A percentile compares a stretch with the other conserved stretches of the same genome.
Conservation (phyloP, 1,140 invertebrate species). For the Fopius arisanus region DNA sequence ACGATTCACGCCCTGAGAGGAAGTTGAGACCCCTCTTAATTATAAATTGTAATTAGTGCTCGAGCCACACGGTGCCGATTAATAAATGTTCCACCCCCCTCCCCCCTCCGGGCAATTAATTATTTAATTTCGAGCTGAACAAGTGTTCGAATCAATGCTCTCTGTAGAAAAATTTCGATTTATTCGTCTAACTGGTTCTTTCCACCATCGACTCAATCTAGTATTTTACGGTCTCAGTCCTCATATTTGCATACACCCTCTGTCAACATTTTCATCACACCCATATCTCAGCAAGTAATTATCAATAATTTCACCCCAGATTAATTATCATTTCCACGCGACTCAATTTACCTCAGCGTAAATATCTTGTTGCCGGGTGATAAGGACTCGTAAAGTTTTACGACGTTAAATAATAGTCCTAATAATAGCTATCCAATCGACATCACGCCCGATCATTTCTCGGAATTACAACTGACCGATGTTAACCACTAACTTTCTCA, state of each 20-base stretch:
- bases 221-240: not conserved
- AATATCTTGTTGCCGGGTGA: conserved; percentile 25
- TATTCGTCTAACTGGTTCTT: not conserved
- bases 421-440: conserved; percentile 30
- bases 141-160: not conserved
- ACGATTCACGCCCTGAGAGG: conserved; percentile 27
- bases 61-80: conserved; percentile 46
- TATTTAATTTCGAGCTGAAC: conserved; percentile 36
- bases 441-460: conserved; percentile 10
- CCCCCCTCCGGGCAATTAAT: conserved; percentile 43
- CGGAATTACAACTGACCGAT: conserved; percentile 20
- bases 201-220: not conserved
- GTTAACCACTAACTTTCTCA: not conserved
- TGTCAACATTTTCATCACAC: not conserved
- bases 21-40: conserved; percentile 56
- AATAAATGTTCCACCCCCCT: conserved; percentile 53
- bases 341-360: conserved; percentile 6
- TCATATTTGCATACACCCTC: not conserved
- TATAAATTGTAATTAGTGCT: conserved; percentile 64
- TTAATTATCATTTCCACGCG: conserved; percentile 12
- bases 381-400: conserved; percentile 27
- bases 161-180: no score
- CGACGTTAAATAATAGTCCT: conserved; percentile 24
- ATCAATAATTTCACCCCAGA: not conserved
- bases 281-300: not conserved